Conservation (phyloP, 2,797 vertebrate genomes). For the Dryobates pubescens region DNA sequence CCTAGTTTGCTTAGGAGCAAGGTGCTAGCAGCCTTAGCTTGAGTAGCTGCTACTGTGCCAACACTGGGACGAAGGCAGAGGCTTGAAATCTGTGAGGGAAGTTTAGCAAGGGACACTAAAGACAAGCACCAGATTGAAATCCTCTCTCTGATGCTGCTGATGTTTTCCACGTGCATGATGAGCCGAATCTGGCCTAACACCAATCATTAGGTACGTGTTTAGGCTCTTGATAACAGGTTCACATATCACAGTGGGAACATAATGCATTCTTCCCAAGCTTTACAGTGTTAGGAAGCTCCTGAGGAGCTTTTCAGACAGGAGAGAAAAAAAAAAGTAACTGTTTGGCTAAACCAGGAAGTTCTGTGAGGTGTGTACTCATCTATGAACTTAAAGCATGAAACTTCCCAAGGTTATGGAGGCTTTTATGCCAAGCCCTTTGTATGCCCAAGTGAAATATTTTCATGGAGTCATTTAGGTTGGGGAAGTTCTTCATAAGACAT, state of each 20-base stretch:
- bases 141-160: not conserved
- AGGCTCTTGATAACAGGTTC: not conserved
- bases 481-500: not conserved
- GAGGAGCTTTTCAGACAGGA: not conserved
- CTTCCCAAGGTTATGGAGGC: not conserved
- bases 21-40: not conserved
- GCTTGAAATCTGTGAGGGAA: not conserved
- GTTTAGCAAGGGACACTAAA: not conserved
- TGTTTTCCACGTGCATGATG: not conserved
- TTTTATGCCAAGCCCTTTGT: not conserved
- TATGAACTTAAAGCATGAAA: not conserved
- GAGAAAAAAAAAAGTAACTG: not conserved
- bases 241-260: not conserved
- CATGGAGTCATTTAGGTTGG: not conserved
- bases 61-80: fast-evolving
- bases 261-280: not conserved
- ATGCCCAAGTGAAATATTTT: not conserved
- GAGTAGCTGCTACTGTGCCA: not conserved
- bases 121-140: not conserved
- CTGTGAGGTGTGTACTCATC: not conserved
- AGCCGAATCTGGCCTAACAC: not conserved
- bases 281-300: not conserved
- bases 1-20: not conserved
- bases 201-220: not conserved
- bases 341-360: not conserved